Conservation (phyloP, 2,797 vertebrate genomes). For the Eleutherodactylus coqui region DNA sequence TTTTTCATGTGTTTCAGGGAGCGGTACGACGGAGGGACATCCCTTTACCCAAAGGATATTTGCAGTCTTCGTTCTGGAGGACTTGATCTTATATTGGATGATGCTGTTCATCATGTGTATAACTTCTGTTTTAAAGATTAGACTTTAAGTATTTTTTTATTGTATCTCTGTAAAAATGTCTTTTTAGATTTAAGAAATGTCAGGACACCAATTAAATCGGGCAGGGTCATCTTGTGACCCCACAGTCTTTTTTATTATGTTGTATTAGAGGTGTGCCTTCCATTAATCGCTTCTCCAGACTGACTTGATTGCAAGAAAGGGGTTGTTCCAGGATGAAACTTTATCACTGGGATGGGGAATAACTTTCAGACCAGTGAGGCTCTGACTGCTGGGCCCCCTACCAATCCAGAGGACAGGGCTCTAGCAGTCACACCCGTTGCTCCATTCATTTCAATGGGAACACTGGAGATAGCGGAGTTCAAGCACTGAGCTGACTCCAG, state of each 20-base stretch:
- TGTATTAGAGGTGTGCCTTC: not conserved
- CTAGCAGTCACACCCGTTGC: too few species aligned
- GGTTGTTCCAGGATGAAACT: too few species aligned
- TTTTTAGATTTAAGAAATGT: too few species aligned
- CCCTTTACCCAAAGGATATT: constrained; percentile 83
- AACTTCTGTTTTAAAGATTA: not conserved
- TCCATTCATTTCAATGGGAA: too few species aligned
- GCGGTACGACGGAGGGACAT: constrained; percentile 82
- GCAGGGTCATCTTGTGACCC: not conserved
- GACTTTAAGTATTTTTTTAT: not conserved
- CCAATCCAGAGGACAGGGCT: too few species aligned
- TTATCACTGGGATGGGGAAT: too few species aligned
- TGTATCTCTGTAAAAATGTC: not conserved
- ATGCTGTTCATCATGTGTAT: not conserved
- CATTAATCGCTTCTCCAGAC: too few species aligned
- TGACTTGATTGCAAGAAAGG: too few species aligned
- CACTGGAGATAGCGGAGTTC: too few species aligned
- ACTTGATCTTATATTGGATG: constrained; percentile 69
- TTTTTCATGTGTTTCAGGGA: constrained; percentile 73
- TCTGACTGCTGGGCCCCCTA: too few species aligned
- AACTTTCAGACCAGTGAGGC: too few species aligned
- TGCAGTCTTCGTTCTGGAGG: constrained; percentile 86
- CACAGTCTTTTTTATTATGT: not conserved
- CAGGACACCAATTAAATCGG: not conserved
- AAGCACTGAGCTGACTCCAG: too few species aligned